Evolutionary conservation across 1,140 invertebrate genomes (phyloP), one percentile per base, ranked within the genome.

Genomic region (Cherax destructor): DNA sequence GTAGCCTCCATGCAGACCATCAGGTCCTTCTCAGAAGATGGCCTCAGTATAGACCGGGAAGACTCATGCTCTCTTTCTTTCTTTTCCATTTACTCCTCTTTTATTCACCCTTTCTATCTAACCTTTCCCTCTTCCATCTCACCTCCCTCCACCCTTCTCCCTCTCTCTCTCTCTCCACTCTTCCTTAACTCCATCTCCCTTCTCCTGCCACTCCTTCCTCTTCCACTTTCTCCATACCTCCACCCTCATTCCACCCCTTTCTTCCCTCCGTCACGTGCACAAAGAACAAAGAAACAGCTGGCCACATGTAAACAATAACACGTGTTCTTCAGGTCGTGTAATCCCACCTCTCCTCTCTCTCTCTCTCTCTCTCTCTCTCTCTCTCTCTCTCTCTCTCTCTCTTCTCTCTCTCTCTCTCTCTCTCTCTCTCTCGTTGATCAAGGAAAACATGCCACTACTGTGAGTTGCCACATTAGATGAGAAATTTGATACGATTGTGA

Each of bases 361-460:
- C 52, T 56, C 79, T 80, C 79, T 80, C 79, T 80, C 79, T 80
- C 78, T 80, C 78, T 80, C 78, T 80, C 78, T 80, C 78, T 80
- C 78, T 80, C 78, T 80, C 78, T 80, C 78, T 80, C 78, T 80
- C 78, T 80, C 78, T 80, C 78, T 80, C 78, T 80, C 78, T 80
- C 78, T 80, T n/a, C 52, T 56, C 52, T 56, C 79, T 80, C 79
- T 80, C 79, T 80, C 79, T 41, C 30, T 41, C 30, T 41, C 30
- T 41, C 30, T 41, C 30, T 41, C 30, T 41, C 30, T 41, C 30
- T 41, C 30, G 9, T 6, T 76, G n/a, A 76, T 76, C 41, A 76
- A 2, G 41, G 72, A 3, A 9, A 76, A 5, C 21, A n/a, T 10
- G 72, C 10, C 41, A 76, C 72, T 21, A 16, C 21, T 21, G 16